phyloP scores from a whole-genome alignment of 2,888 invertebrate genomes.

The Lymantria dispar region DNA sequence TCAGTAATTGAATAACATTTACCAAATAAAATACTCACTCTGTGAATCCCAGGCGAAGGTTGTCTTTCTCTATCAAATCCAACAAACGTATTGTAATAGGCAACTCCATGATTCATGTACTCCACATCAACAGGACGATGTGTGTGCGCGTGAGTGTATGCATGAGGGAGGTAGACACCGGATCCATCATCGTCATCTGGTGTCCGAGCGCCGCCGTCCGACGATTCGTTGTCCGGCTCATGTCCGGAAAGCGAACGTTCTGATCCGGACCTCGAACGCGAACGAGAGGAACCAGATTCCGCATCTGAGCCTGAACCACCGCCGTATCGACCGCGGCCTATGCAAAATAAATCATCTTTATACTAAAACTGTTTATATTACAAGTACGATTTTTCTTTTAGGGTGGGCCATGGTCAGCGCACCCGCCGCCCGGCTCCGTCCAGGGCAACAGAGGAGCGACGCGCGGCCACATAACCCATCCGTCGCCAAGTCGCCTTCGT shows the following conservation, averaged over 20 bases:
- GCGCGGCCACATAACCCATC: too few relatives aligned
- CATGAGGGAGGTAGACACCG: conserved; percentile 85
- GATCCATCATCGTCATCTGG: conserved; percentile 87
- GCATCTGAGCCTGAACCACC: conserved; percentile 76
- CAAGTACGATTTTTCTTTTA: too few relatives aligned
- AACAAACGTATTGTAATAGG: conserved; percentile 84
- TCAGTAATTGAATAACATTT: background rate
- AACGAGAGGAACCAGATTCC: conserved; percentile 90
- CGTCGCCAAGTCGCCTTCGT: too few relatives aligned
- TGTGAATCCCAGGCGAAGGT: conserved; percentile 68
- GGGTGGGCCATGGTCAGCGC: too few relatives aligned
- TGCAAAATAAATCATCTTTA: conserved; percentile 29
- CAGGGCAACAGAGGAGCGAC: too few relatives aligned
- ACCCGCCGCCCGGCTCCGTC: too few relatives aligned
- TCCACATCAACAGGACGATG: conserved; percentile 62
- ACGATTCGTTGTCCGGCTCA: conserved; percentile 89
- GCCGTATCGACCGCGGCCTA: conserved; percentile 87
- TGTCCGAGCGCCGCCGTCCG: conserved; percentile 86
- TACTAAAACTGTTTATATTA: too few relatives aligned
- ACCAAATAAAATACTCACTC: conserved; percentile 54
- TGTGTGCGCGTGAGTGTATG: conserved; percentile 82
- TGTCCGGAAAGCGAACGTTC: conserved; percentile 88
- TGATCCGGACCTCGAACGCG: conserved; percentile 73
- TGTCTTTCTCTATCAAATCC: conserved; percentile 80
- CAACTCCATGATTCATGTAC: conserved; percentile 81